Conservation (phyloP, 37 sponge, comb jelly and placozoan genomes). For the Dysidea cf. avara region DNA sequence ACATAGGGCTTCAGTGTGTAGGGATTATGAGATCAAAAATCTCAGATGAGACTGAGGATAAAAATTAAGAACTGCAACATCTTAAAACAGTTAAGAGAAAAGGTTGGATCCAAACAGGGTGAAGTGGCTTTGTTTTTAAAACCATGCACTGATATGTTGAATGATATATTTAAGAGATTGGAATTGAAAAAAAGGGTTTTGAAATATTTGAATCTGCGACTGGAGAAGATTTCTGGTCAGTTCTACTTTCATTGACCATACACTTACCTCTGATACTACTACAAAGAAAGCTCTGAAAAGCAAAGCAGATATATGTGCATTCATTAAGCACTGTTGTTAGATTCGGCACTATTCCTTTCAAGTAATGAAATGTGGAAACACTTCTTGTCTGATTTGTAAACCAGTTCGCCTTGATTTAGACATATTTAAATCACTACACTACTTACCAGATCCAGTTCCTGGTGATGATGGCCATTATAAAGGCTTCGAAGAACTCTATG, state of each 20-base stretch:
- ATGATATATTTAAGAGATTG: background rate
- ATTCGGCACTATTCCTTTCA: constrained; percentile 29
- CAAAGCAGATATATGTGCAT: background rate
- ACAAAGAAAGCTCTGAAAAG: constrained; percentile 7
- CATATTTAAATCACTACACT: too few relatives aligned
- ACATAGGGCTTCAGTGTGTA: constrained; percentile 49
- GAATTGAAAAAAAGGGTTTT: constrained; percentile 30
- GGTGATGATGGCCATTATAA: too few relatives aligned
- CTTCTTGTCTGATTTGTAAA: constrained; percentile 5
- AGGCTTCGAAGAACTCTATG: too few relatives aligned
- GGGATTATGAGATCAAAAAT: constrained; percentile 34
- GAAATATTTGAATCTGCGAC: background rate
- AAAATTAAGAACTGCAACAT: constrained; percentile 4
- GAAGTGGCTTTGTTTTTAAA: constrained; percentile 7
- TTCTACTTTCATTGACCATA: background rate
- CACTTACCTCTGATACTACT: constrained; percentile 2
- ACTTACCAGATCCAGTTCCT: constrained; percentile 32
- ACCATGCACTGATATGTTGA: constrained; percentile 12
- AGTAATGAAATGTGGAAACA: constrained; percentile 25
- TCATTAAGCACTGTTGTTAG: constrained; percentile 28
- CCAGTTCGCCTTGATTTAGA: background rate
- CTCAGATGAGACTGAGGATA: constrained; percentile 7
- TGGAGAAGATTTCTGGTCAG: constrained; percentile 7
- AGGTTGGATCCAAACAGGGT: too few relatives aligned
- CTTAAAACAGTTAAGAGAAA: too few relatives aligned